These are phyloP conservation scores for Sigmodon hispidus DNA, from an alignment of 2,113 vertebrate genomes.

Conservation along the genomic window DNA sequence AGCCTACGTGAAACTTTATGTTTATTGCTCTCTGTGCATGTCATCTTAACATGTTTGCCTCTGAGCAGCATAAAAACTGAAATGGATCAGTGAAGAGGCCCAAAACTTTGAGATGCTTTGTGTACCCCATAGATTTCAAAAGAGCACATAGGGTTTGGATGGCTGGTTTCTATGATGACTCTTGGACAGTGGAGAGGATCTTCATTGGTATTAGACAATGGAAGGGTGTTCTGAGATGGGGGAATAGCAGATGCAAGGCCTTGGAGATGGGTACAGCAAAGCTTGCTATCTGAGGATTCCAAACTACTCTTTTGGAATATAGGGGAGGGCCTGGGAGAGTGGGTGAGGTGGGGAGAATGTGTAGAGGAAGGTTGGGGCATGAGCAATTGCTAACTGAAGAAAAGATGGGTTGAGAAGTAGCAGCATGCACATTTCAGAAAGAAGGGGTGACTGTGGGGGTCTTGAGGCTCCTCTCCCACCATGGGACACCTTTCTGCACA, in stretches of 20 bases:
- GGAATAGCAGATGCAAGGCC: fast-evolving
- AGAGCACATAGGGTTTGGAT: not conserved
- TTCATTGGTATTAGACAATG: not conserved
- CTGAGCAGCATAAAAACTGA: not conserved
- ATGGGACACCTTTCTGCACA: fast-evolving
- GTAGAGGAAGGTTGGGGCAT: not conserved
- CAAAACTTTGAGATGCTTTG: not conserved
- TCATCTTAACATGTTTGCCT: not conserved
- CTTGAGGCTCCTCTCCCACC: not conserved
- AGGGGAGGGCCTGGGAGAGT: not conserved
- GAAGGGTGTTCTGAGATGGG: not conserved
- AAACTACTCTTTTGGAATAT: not conserved
- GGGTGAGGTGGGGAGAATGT: no score
- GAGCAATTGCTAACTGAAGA: no score
- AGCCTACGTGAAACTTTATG: not conserved
- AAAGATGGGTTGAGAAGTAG: not conserved
- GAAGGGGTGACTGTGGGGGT: not conserved
- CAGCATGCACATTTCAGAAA: fast-evolving
- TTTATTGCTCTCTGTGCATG: not conserved
- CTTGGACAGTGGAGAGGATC: not conserved
- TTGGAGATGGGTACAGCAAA: no score
- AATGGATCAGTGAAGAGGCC: not conserved
- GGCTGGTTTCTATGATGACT: not conserved
- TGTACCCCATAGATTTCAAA: not conserved
- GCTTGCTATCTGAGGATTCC: not conserved